Evolutionary conservation across 2,797 vertebrate genomes (phyloP).

Genomic region (Acipenser transmontanus): DNA sequence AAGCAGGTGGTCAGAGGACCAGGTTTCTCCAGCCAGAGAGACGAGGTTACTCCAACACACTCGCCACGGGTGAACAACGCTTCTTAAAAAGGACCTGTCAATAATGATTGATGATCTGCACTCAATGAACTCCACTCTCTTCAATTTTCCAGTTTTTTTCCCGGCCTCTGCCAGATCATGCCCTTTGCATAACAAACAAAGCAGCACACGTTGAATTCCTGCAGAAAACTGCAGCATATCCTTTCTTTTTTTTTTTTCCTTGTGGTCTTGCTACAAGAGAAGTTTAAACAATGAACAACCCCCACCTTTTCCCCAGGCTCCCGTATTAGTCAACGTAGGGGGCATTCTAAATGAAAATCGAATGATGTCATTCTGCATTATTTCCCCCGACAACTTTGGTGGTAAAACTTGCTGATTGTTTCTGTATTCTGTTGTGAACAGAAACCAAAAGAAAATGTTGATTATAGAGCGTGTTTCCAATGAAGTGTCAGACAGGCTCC

Average conservation of each 20-base stretch:
- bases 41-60: not conserved
- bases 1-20: conserved; percentile 41
- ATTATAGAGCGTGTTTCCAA: no score
- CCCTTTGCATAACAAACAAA: conserved; percentile 69
- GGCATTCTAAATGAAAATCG: no score
- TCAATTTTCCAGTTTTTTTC: conserved; percentile 34
- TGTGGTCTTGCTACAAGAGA: conserved; percentile 23
- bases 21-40: conserved; percentile 37
- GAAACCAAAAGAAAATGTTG: no score
- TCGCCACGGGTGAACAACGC: conserved; percentile 37
- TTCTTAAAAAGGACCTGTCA: conserved; percentile 52
- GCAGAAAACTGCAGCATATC: conserved; percentile 24
- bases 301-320: not conserved
- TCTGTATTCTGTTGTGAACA: no score
- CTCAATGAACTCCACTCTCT: conserved; percentile 40
- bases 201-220: conserved; percentile 36
- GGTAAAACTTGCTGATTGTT: no score
- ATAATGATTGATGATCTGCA: conserved; percentile 57
- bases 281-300: conserved; percentile 19
- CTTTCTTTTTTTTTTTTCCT: conserved; percentile 23
- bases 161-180: conserved; percentile 47
- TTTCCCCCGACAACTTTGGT: no score
- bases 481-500: no score
- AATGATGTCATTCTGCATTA: no score
- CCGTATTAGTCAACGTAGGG: no score